Evolutionary conservation across 2,113 vertebrate genomes (phyloP).

Genomic region (Gasterosteus nipponicus): DNA sequence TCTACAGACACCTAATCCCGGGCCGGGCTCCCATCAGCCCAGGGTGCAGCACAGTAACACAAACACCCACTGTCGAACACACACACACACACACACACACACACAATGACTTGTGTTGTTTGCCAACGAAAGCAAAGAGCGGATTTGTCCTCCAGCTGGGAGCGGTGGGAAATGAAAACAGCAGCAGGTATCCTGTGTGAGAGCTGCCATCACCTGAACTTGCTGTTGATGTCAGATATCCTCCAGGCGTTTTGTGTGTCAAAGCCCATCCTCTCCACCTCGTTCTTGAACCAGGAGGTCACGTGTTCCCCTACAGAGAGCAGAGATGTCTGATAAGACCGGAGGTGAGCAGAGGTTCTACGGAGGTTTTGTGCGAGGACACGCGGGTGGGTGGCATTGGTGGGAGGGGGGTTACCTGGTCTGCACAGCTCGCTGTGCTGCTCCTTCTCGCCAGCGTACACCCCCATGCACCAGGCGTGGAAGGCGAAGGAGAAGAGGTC

Average conservation of each 20-base stretch:
- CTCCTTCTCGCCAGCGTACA: constrained; percentile 94
- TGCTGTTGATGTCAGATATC: constrained; percentile 97
- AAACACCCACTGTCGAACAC: constrained; percentile 49
- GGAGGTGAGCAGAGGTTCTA: background rate
- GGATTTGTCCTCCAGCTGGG: background rate
- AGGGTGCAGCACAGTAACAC: constrained; percentile 55
- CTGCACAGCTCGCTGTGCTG: constrained; percentile 94
- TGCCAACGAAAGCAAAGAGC: constrained; percentile 44
- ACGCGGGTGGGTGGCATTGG: no score
- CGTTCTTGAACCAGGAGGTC: constrained; percentile 94
- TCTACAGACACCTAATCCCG: constrained; percentile 66
- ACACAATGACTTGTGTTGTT: constrained; percentile 30
- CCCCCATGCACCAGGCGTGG: constrained; percentile 96
- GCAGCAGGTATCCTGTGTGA: constrained; percentile 34
- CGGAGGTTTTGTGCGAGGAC: constrained; percentile 5
- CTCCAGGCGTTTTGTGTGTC: constrained; percentile 99
- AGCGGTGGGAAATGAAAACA: constrained; percentile 10
- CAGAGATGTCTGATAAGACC: constrained; percentile 50
- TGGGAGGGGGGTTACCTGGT: constrained; percentile 85
- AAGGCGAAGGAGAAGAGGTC: constrained; percentile 97
- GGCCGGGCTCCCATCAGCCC: constrained; percentile 50
- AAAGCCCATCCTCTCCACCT: constrained; percentile 97
- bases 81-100: constrained; percentile 36
- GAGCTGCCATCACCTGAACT: constrained; percentile 86
- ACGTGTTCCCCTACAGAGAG: constrained; percentile 90